Percentiles rank a stretch among this genome's conserved stretches.
phyloP scores from a whole-genome alignment of 2,888 invertebrate species.

The Sturmia bella region DNA sequence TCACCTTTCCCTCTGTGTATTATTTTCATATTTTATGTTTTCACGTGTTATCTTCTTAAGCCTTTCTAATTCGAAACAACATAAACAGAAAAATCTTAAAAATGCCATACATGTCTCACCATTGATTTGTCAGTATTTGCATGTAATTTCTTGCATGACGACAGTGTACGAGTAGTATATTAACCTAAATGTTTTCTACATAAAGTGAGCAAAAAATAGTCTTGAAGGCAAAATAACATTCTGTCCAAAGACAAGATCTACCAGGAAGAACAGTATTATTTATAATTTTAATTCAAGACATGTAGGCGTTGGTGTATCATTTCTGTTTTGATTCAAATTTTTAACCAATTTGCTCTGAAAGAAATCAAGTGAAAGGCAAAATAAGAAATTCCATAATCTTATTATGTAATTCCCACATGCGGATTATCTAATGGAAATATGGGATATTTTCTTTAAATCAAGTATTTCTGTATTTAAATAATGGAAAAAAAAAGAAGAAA shows the following conservation, averaged over 20 bases:
- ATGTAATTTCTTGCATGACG: constrained; percentile 29
- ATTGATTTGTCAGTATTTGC: constrained; percentile 70
- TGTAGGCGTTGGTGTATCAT: neutral
- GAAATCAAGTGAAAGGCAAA: too few species aligned
- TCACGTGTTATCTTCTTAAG: neutral
- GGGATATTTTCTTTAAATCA: too few species aligned
- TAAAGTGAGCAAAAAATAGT: constrained; percentile 16
- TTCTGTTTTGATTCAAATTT: constrained; percentile 22
- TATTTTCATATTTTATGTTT: neutral
- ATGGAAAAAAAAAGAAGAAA: too few species aligned
- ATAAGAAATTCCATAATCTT: too few species aligned
- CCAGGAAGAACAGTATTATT: neutral
- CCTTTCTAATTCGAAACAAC: neutral
- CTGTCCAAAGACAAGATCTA: neutral
- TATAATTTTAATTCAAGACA: constrained; percentile 37
- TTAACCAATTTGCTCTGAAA: constrained; percentile 22
- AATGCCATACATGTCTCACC: constrained; percentile 65
- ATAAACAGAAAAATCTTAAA: constrained; percentile 33
- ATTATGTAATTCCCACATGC: too few species aligned
- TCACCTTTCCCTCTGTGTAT: neutral
- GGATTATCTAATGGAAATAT: too few species aligned
- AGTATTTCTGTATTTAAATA: too few species aligned
- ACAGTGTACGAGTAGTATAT: too few species aligned
- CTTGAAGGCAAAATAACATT: neutral
- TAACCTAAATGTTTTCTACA: constrained; percentile 10